Percentiles rank a stretch among this genome's conserved stretches.
phyloP scores from a whole-genome alignment of 2,113 vertebrate genomes.

The Jacana jacana region DNA sequence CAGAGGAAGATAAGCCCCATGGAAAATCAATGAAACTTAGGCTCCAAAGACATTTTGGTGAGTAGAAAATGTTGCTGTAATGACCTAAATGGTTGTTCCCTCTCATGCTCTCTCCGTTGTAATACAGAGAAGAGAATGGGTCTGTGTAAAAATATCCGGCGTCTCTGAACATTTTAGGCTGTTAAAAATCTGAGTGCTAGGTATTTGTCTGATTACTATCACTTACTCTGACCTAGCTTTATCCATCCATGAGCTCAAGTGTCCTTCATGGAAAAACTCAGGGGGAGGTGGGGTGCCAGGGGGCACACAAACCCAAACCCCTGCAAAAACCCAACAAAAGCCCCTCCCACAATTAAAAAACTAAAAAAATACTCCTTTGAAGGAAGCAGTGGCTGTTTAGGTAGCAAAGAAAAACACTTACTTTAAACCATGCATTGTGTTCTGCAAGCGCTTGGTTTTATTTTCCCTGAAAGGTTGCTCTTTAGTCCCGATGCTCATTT shows the following conservation, averaged over 20 bases:
- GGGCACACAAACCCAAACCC: neutral
- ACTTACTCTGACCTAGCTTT: neutral
- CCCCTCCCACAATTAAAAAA: neutral
- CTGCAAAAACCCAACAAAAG: neutral
- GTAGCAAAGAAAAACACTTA: neutral
- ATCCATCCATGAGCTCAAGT: neutral
- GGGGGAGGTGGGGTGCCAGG: too few relatives aligned
- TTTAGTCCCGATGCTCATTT: neutral
- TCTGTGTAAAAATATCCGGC: conserved; percentile 21
- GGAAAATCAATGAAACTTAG: conserved; percentile 46
- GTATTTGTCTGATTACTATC: neutral
- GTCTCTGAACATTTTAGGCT: neutral
- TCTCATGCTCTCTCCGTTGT: neutral
- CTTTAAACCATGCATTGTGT: neutral
- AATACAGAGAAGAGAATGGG: neutral
- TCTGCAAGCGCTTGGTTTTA: neutral
- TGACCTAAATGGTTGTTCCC: neutral
- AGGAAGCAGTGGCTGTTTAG: neutral
- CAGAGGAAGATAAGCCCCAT: conserved; percentile 1
- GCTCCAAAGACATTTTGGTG: conserved; percentile 22
- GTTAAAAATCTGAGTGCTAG: neutral
- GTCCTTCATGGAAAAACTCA: neutral
- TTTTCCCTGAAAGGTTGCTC: neutral
- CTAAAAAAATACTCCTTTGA: neutral
- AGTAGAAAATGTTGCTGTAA: conserved; percentile 43